Evolutionary conservation across 2,797 vertebrate species (phyloP).

Genomic region (Gastrophryne carolinensis): DNA sequence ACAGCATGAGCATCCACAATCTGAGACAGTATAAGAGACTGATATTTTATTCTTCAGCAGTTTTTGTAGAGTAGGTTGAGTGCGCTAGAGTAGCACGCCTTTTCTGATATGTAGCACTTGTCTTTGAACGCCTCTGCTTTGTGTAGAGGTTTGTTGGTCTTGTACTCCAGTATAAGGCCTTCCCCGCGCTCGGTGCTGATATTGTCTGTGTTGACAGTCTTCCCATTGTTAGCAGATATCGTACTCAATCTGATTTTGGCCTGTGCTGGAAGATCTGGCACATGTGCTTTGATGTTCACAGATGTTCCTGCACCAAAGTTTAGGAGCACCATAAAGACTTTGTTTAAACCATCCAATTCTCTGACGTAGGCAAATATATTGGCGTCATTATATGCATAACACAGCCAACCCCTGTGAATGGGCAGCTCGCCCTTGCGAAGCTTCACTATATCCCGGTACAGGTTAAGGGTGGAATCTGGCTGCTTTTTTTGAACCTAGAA

Average conservation of each 20-base stretch:
- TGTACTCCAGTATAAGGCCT: conserved; percentile 84
- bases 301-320: conserved; percentile 78
- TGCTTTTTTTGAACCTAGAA: conserved; percentile 74
- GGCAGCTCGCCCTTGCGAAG: conserved; percentile 75
- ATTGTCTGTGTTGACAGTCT: conserved; percentile 61
- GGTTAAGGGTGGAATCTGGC: conserved; percentile 71
- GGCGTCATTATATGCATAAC: conserved; percentile 73
- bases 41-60: conserved; percentile 65
- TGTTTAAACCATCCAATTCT: conserved; percentile 82
- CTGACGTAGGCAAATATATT: conserved; percentile 78
- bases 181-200: conserved; percentile 77
- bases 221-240: conserved; percentile 53
- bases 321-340: conserved; percentile 82
- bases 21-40: background rate
- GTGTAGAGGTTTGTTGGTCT: conserved; percentile 69
- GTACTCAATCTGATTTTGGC: conserved; percentile 79
- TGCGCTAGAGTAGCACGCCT: conserved; percentile 81
- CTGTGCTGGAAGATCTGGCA: conserved; percentile 71
- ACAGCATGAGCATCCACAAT: background rate
- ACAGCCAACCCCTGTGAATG: conserved; percentile 88
- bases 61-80: conserved; percentile 76
- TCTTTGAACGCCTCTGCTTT: conserved; percentile 58
- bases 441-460: conserved; percentile 77
- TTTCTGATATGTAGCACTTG: conserved; percentile 84
- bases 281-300: conserved; percentile 68